A percentile compares a stretch with the other conserved stretches of the same genome.
These are phyloP conservation scores for Pagetopsis macropterus DNA, from an alignment of 2,797 vertebrate genomes.

Conservation along the genomic window DNA sequence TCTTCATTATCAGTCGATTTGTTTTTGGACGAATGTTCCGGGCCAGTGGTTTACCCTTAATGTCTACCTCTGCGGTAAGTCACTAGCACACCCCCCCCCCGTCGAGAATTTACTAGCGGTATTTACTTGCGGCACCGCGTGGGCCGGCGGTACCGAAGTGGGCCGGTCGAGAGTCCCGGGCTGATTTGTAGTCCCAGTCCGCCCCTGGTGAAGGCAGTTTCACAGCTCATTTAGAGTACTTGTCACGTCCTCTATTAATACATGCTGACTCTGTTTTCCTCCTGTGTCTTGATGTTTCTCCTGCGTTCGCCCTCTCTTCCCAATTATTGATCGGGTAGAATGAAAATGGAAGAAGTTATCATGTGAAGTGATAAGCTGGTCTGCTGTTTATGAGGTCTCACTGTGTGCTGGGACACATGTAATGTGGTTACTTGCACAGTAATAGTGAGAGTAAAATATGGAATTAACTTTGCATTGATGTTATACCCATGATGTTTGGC, in stretches of 20 bases:
- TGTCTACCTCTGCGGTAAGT: too few species aligned
- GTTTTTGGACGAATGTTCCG: too few species aligned
- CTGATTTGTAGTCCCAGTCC: too few species aligned
- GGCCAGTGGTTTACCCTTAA: too few species aligned
- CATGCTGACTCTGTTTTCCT: slow-evolving; percentile 44
- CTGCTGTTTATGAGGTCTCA: slow-evolving; percentile 61
- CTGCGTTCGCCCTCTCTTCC: background rate
- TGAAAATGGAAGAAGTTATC: slow-evolving; percentile 78
- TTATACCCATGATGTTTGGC: slow-evolving; percentile 57
- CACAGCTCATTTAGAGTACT: slow-evolving; percentile 42
- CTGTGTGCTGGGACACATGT: slow-evolving; percentile 56
- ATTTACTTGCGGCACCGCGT: too few species aligned
- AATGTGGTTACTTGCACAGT: slow-evolving; percentile 73
- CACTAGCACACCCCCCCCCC: too few species aligned
- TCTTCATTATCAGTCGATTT: too few species aligned
- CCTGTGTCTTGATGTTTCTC: slow-evolving; percentile 23
- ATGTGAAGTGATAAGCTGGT: slow-evolving; percentile 71
- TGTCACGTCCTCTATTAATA: slow-evolving; percentile 33
- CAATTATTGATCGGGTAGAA: slow-evolving; percentile 61
- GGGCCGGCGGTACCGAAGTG: too few species aligned
- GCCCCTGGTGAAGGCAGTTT: background rate
- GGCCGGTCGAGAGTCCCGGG: too few species aligned
- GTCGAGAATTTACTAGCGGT: too few species aligned
- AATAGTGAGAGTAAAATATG: slow-evolving; percentile 57
- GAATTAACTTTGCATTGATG: slow-evolving; percentile 66